Percentiles rank a stretch among this genome's conserved stretches.
Evolutionary conservation across 2,888 invertebrate species (phyloP).

Genomic region (Shargacucullia verbasci): DNA sequence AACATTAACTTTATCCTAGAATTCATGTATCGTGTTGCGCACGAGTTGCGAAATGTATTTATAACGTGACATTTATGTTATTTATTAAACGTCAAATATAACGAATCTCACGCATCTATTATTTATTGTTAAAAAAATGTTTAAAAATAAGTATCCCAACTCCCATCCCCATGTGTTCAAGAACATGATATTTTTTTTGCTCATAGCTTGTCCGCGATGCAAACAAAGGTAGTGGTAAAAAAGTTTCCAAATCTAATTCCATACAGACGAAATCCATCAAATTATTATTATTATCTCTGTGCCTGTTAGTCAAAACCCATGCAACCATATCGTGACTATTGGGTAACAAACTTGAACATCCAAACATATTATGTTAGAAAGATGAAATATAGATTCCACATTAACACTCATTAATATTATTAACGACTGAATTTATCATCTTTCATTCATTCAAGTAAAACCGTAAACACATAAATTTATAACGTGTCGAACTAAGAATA

Average conservation of each 20-base stretch:
- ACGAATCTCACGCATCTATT: not conserved
- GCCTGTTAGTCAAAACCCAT: too few species aligned
- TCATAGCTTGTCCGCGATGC: too few species aligned
- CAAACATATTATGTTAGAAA: not conserved
- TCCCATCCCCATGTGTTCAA: constrained; percentile 5
- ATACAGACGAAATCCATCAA: too few species aligned
- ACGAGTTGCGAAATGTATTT: constrained; percentile 20
- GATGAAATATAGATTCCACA: constrained; percentile 15
- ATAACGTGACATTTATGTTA: constrained; percentile 14
- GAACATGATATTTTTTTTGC: too few species aligned
- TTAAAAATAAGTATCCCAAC: constrained; percentile 14
- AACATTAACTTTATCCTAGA: constrained; percentile 26
- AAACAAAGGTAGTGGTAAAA: too few species aligned
- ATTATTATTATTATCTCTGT: too few species aligned
- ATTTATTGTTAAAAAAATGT: constrained; percentile 11
- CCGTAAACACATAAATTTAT: constrained; percentile 25
- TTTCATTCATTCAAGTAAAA: constrained; percentile 14
- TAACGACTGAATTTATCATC: constrained; percentile 25
- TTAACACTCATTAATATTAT: constrained; percentile 30
- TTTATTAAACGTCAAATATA: constrained; percentile 14
- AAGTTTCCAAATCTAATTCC: too few species aligned
- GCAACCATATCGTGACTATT: not conserved
- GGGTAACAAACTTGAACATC: not conserved
- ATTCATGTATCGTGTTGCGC: constrained; percentile 4
- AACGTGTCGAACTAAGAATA: constrained; percentile 3